A percentile compares a stretch with the other conserved stretches of the same genome.
These are phyloP conservation scores for Zoroaster sp. DNA, from an alignment of 53 echinoderm and acorn worm species.

Conservation along the genomic window DNA sequence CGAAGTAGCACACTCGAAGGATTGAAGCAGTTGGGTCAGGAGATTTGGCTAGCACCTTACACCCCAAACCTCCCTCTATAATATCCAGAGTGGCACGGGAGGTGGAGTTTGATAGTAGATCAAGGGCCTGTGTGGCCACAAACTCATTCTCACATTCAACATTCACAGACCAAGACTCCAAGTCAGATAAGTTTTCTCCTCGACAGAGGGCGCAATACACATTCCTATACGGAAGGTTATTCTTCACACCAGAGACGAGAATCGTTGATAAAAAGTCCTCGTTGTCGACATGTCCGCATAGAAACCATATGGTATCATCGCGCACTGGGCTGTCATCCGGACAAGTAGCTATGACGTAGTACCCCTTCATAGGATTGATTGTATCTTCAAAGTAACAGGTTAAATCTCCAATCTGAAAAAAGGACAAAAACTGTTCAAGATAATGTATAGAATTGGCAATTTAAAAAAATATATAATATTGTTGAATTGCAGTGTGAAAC, in stretches of 20 bases:
- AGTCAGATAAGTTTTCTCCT: background rate
- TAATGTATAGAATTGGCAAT: no score
- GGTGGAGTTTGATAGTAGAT: background rate
- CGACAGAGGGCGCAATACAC: slow-evolving; percentile 45
- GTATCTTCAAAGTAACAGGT: background rate
- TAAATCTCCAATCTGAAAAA: slow-evolving; percentile 10
- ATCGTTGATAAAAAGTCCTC: slow-evolving; percentile 7
- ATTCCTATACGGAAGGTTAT: slow-evolving; percentile 18
- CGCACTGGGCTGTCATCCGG: background rate
- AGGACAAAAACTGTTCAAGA: background rate
- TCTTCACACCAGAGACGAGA: background rate
- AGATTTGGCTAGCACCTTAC: background rate
- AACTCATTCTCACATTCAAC: background rate
- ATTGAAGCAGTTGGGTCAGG: background rate
- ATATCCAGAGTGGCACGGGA: background rate
- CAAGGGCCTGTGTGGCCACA: background rate
- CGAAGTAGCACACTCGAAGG: background rate
- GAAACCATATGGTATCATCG: background rate
- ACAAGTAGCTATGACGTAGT: background rate
- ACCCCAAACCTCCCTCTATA: background rate
- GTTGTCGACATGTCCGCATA: background rate
- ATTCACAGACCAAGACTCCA: background rate
- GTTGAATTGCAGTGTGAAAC: no score
- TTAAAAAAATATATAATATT: no score
- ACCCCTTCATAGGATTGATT: background rate